Base-by-base conservation (phyloP, 92 coral and sea anemone genomes). In the Galaxea fascicularis region DNA sequence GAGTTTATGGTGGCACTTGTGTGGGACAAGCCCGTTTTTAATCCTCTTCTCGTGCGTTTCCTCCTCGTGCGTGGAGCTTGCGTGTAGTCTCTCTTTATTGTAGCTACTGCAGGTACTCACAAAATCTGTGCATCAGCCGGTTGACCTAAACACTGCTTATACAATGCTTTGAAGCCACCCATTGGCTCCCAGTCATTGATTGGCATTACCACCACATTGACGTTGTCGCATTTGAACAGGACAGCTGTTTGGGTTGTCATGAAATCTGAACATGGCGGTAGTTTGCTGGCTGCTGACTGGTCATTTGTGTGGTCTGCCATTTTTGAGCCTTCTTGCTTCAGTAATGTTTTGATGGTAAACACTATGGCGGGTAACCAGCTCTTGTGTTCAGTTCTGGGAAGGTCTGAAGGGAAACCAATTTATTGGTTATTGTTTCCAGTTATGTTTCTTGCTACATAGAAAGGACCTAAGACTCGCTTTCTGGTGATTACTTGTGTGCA, bases 301-400 rank as follows among this genome's bases (percentile, higher is more conserved):
- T 80, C 60, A 20, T 70, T 46, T 46, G 52, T 47, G 53, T 30
- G 41, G 14, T 65, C 86, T 20, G 56, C 28, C 52, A 66, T 64
- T 87, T 57, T 87, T 62, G 59, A 60, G 54, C 68, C 56, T 46
- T 92, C 94, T 71, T 95, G 98, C 45, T 95, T 93, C 27, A 97
- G 90, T 25, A 94, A 84, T 4, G 99, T 97, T 84, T 95, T 93
- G 63, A 92, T 88, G 54, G 99, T 92, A 73, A 82, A 93, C 28
- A 97, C 95, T 54, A 97, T 97, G 18, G 99, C 98, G 4, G 98
- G 98, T 31, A 97, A 79, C 99, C 99, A 97, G 70, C 98, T 97
- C 86, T 88, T 90, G 86, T 97, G 99, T 27, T 91, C 95, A 10
- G 98, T 97, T 39, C 95, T 93, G 18, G 99, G 98, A 12, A 97